Base-by-base conservation (phyloP, 2,888 invertebrate genomes). In the Megalurothrips usitatus region DNA sequence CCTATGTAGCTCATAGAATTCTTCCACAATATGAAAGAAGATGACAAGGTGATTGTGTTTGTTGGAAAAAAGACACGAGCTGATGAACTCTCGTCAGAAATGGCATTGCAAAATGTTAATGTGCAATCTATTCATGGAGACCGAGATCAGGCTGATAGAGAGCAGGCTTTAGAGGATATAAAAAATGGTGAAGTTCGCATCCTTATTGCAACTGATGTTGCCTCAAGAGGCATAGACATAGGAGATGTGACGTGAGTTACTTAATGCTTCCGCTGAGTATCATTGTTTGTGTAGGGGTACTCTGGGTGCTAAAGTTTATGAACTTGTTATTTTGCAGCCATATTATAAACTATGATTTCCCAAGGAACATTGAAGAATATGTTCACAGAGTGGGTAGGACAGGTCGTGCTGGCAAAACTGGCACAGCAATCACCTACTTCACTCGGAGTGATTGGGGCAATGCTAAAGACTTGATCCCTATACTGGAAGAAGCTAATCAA, bases 371-470 rank as follows among this genome's bases (percentile, higher is more conserved):
- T 85, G 98, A 98, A 86, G 98, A 98, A 85, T 98, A 98, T 88
- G 96, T 96, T 0, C 98, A 98, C 86, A 91, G 98, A 82, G 96
- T 98, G n/a, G 98, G 98, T 0, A 91, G 98, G 82, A 98, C 98
- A 0, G 98, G 98, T 0, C 90, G 98, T 82, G 98, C 98, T 23
- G 98, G 98, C 23, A 91, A 91, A 82, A 91, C 91, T 0, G 98
- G 98, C 0, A 92, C 92, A 81, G 93, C 97, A 0, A 91, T 97
- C 58, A 94, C 96, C 81, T 92, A 94, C 84, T 88, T 98, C 83
- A 92, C 96, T 0, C 89, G 93, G 75, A 88, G 88, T 47, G 96
- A 98, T 87, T 96, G 97, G 95, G 91, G 89, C 17, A 91, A 94
- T 85, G 96, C 97, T 0, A 88, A 90, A 82, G 94, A 94, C 81